Conservation (phyloP, 2,888 invertebrate genomes). For the Drosophila cracens region DNA sequence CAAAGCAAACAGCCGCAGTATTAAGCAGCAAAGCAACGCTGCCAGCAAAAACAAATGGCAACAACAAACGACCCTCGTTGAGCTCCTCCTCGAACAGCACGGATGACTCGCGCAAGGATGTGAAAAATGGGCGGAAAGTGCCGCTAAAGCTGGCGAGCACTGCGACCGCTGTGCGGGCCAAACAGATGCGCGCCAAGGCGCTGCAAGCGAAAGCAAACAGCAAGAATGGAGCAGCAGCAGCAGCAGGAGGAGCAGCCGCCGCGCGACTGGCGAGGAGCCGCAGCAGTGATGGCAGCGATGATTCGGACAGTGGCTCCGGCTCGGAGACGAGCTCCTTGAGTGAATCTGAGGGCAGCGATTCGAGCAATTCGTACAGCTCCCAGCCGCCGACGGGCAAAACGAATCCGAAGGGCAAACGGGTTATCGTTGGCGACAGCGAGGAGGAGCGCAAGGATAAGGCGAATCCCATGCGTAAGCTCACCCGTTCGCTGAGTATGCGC, state of each 20-base stretch:
- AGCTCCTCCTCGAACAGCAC: conserved; percentile 74
- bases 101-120: conserved; percentile 65
- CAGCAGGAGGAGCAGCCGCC: conserved; percentile 7
- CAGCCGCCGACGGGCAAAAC: conserved; percentile 53
- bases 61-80: conserved; percentile 66
- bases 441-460: conserved; percentile 75
- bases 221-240: conserved; percentile 32
- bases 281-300: conserved; percentile 81
- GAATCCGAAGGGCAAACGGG: conserved; percentile 55
- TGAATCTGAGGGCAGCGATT: conserved; percentile 75
- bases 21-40: conserved; percentile 33
- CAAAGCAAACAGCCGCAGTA: conserved; percentile 17
- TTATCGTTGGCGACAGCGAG: conserved; percentile 55
- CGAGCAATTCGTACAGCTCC: conserved; percentile 63
- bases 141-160: conserved; percentile 75
- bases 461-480: conserved; percentile 87
- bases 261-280: conserved; percentile 54
- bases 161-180: conserved; percentile 68
- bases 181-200: conserved; percentile 65
- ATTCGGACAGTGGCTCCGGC: conserved; percentile 74
- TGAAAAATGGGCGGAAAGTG: conserved; percentile 70
- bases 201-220: conserved; percentile 56
- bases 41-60: conserved; percentile 56
- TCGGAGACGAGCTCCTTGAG: conserved; percentile 67
- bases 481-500: conserved; percentile 89